A percentile compares a stretch with the other conserved stretches of the same genome.
phyloP scores from a whole-genome alignment of 2,797 vertebrate genomes.

The Gouania willdenowi region DNA sequence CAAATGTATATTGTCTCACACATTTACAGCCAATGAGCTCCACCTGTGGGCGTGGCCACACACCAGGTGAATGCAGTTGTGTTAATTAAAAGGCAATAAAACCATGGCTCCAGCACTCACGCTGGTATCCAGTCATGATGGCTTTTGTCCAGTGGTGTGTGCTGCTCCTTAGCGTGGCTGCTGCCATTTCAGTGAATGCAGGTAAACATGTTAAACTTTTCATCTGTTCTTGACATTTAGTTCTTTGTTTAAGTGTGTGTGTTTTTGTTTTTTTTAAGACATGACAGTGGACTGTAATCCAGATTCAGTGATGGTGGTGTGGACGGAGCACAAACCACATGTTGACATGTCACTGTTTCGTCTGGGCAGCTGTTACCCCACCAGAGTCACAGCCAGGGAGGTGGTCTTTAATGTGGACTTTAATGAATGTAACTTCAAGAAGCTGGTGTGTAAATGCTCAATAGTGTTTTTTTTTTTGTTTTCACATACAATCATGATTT shows the following conservation, averaged over 20 bases:
- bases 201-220: conserved; percentile 29
- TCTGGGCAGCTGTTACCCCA: conserved; percentile 65
- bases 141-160: conserved; percentile 14
- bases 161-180: conserved; percentile 15
- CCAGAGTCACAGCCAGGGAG: conserved; percentile 28
- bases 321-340: conserved; percentile 41
- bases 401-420: conserved; percentile 54
- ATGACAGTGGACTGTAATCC: conserved; percentile 60
- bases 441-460: conserved; percentile 60
- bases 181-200: conserved; percentile 29
- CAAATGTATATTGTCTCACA: no score
- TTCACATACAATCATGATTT: accelerated
- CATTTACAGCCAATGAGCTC: no score
- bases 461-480: no score
- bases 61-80: conserved; percentile 49
- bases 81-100: conserved; percentile 35
- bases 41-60: conserved; percentile 11
- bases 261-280: conserved; percentile 24
- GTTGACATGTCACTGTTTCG: conserved; percentile 41
- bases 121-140: conserved; percentile 38
- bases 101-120: background rate
- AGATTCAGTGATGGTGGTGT: conserved; percentile 54
- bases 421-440: conserved; percentile 56
- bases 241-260: background rate
- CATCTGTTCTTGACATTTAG: background rate